A percentile compares a stretch with the other conserved stretches of the same genome.
Conservation (phyloP, 2,113 vertebrate species). For the Coracopsis vasa region DNA sequence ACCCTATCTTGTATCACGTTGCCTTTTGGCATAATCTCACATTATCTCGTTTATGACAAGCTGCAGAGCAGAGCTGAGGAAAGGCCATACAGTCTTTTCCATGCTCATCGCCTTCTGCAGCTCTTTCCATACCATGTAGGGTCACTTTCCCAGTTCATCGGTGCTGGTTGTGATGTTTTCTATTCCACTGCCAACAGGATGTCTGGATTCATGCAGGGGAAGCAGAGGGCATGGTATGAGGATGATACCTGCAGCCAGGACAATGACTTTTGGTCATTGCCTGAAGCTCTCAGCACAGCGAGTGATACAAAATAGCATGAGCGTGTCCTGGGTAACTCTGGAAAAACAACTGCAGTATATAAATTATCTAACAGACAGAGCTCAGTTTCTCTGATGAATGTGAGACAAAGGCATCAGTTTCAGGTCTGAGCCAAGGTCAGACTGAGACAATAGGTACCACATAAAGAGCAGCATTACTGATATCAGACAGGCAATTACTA, state of each 20-base stretch:
- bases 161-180: neutral
- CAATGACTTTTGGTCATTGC: neutral
- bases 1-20: neutral
- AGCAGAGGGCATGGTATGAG: neutral
- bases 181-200: neutral
- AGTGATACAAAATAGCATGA: neutral
- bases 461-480: neutral
- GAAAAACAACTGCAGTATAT: neutral
- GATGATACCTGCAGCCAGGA: neutral
- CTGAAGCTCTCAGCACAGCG: neutral
- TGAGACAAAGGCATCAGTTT: neutral
- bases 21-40: conserved; percentile 13
- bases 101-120: neutral
- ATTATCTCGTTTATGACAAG: neutral
- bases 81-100: neutral
- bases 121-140: conserved; percentile 43
- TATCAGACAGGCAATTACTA: neutral
- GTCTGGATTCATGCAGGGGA: neutral
- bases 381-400: neutral
- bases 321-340: neutral
- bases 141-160: neutral
- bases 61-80: neutral
- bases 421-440: neutral
- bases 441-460: fast-evolving
- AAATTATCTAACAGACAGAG: neutral